These are phyloP conservation scores for Drosophila orena DNA, from an alignment of 1,140 invertebrate species.

Conservation along the genomic window DNA sequence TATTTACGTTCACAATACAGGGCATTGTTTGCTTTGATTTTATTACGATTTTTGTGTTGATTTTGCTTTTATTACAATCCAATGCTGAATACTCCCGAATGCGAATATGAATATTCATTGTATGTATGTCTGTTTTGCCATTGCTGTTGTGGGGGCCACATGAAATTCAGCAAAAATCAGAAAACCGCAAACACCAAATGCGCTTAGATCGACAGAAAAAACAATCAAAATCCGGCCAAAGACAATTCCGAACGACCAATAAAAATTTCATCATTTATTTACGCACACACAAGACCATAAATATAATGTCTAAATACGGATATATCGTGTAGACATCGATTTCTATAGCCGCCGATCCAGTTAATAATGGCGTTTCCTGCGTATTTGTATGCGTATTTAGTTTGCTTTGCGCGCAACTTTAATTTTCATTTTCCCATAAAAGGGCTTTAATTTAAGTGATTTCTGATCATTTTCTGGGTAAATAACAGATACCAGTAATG, in stretches of 20 bases:
- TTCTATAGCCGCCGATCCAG: constrained; percentile 9
- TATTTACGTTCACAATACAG: constrained; percentile 32
- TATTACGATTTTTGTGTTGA: constrained; percentile 82
- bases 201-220: constrained; percentile 77
- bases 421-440: neutral
- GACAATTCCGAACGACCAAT: constrained; percentile 41
- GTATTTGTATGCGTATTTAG: constrained; percentile 45
- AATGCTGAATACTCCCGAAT: constrained; percentile 48
- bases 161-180: constrained; percentile 73
- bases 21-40: constrained; percentile 79
- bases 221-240: constrained; percentile 52
- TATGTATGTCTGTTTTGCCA: neutral
- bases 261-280: constrained; percentile 63
- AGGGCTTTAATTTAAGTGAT: neutral
- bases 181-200: constrained; percentile 72
- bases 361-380: constrained; percentile 17
- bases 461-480: no score
- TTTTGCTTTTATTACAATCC: constrained; percentile 81
- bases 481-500: no score
- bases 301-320: constrained; percentile 41
- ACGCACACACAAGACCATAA: constrained; percentile 34
- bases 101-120: constrained; percentile 49
- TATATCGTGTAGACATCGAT: constrained; percentile 6
- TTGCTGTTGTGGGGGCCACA: constrained; percentile 36
- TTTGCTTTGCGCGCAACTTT: neutral